phyloP scores from a whole-genome alignment of 2,888 invertebrate species.

The Timandra comae region DNA sequence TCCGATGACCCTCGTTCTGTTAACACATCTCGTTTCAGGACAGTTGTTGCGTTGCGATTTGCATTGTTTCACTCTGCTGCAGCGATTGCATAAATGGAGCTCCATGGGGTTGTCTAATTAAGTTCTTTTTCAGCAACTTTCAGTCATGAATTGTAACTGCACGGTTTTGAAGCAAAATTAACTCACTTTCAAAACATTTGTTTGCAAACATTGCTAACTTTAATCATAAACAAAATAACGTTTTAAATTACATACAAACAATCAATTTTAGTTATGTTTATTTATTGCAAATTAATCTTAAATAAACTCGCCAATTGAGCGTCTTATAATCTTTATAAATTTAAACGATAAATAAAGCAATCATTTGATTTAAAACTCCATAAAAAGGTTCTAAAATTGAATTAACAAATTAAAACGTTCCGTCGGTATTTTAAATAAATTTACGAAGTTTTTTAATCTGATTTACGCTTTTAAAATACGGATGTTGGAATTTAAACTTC shows the following conservation, averaged over 20 bases:
- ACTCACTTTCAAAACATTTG: neutral
- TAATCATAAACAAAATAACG: neutral
- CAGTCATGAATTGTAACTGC: conserved; percentile 20
- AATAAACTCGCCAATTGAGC: no score
- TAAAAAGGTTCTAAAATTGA: neutral
- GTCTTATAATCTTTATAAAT: no score
- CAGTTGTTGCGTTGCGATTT: conserved; percentile 37
- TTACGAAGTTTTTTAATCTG: neutral
- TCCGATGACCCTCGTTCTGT: no score
- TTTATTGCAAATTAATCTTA: no score
- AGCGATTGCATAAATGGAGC: conserved; percentile 55
- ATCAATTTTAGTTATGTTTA: no score
- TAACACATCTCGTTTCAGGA: no score
- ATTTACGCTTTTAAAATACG: no score
- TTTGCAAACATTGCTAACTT: neutral
- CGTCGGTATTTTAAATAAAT: no score
- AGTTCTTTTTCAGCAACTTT: conserved; percentile 36
- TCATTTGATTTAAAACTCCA: neutral
- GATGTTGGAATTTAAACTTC: neutral
- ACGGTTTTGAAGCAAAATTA: conserved; percentile 28
- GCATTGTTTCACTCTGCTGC: conserved; percentile 24
- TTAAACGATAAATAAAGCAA: no score
- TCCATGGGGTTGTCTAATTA: conserved; percentile 40
- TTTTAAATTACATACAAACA: conserved; percentile 3
- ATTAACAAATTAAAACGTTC: no score